Conservation (phyloP, 2,113 vertebrate genomes). For the Trichechus manatus region DNA sequence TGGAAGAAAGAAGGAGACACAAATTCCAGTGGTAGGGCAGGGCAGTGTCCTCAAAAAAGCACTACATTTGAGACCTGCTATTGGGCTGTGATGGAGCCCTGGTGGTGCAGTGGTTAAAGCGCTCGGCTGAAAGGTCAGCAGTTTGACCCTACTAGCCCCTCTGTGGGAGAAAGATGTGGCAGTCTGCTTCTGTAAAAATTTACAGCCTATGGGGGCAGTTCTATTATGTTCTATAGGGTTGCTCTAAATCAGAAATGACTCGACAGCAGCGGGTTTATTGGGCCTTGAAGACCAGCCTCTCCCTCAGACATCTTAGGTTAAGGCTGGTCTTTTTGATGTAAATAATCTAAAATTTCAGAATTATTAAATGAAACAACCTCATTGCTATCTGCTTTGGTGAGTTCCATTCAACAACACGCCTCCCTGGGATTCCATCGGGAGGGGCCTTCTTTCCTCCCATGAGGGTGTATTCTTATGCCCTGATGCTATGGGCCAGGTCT, state of each 20-base stretch:
- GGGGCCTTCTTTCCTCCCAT: background rate
- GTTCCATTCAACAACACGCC: constrained; percentile 21
- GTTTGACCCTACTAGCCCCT: too few species aligned
- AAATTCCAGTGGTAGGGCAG: background rate
- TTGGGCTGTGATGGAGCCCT: background rate
- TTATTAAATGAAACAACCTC: background rate
- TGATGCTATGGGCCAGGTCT: constrained; percentile 50
- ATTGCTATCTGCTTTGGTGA: background rate
- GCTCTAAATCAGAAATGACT: too few species aligned
- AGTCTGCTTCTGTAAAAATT: background rate
- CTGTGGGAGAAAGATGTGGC: too few species aligned
- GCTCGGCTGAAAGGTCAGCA: background rate
- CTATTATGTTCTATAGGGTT: background rate
- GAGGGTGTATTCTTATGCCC: constrained; percentile 22
- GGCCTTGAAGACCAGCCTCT: background rate
- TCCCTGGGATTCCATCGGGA: background rate
- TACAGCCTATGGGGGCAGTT: background rate
- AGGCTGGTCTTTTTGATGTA: background rate
- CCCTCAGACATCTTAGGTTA: background rate
- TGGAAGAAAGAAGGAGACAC: background rate
- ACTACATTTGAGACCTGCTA: background rate
- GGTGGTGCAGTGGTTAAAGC: background rate
- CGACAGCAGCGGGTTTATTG: background rate
- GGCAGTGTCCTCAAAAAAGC: background rate
- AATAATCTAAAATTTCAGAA: constrained; percentile 3